phyloP scores from a whole-genome alignment of 1,140 invertebrate genomes.

The Eriocheir sinensis region DNA sequence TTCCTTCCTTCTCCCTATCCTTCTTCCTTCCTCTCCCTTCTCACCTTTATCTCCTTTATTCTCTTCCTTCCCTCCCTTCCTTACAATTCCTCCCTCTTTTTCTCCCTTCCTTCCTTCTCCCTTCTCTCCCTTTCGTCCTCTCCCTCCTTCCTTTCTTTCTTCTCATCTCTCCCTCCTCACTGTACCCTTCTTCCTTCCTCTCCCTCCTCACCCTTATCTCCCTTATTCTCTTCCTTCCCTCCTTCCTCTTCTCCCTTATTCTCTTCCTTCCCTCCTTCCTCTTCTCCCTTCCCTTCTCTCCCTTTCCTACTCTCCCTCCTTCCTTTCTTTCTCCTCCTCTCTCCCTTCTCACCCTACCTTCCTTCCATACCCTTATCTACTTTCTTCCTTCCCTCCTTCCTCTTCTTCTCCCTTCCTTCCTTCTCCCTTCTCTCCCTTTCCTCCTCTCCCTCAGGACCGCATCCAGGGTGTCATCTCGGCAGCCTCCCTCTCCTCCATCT shows the following conservation, averaged over 20 bases:
- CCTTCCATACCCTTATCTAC: neutral
- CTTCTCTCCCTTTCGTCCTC: neutral
- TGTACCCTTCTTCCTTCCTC: neutral
- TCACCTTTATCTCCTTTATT: neutral
- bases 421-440: no score
- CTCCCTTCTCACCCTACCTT: neutral
- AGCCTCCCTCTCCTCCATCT: constrained; percentile 65
- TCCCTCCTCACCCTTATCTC: neutral
- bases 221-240: neutral
- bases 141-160: neutral
- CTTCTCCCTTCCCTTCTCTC: no score
- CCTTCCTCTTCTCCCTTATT: neutral
- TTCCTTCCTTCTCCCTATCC: neutral
- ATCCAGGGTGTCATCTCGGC: constrained; percentile 57
- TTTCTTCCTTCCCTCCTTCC: neutral
- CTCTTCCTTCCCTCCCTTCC: no score
- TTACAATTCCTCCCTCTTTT: neutral
- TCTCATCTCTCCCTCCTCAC: neutral
- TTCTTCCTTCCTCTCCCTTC: neutral
- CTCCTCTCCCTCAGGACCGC: constrained; percentile 2
- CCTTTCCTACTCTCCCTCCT: neutral
- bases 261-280: no score
- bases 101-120: neutral
- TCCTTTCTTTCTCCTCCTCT: neutral
- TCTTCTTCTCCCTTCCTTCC: neutral